Evolutionary conservation across 2,888 invertebrate species (phyloP).

Genomic region (Dorcus hopei): DNA sequence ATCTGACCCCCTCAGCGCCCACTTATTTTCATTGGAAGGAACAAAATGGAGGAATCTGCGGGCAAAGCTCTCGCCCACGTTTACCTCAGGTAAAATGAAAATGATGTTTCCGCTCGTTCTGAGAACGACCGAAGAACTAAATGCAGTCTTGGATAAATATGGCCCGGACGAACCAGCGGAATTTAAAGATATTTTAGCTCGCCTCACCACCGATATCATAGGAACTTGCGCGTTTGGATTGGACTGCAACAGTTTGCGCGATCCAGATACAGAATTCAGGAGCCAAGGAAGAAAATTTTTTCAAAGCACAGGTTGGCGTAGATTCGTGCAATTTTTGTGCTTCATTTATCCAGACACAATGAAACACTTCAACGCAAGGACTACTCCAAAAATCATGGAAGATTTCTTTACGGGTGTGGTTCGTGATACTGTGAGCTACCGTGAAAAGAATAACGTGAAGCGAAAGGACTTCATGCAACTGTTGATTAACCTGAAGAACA

Average conservation of each 20-base stretch:
- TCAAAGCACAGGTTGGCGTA: not conserved
- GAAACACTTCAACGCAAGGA: constrained; percentile 18
- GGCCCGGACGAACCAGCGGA: not conserved
- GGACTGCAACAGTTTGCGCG: constrained; percentile 1
- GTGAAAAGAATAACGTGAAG: constrained; percentile 21
- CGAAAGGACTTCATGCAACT: constrained; percentile 43
- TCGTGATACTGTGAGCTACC: constrained; percentile 29
- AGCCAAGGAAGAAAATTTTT: not conserved
- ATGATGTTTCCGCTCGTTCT: constrained; percentile 1
- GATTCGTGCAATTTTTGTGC: constrained; percentile 8
- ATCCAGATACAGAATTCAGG: constrained; percentile 2
- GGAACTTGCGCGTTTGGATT: constrained; percentile 5
- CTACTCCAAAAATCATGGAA: constrained; percentile 27
- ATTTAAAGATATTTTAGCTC: constrained; percentile 2
- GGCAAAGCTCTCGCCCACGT: constrained; percentile 20
- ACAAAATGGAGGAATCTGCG: constrained; percentile 55
- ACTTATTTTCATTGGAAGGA: constrained; percentile 55
- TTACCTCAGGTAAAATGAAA: constrained; percentile 22
- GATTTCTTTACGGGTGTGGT: constrained; percentile 34
- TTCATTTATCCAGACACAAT: constrained; percentile 23
- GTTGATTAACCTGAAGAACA: constrained; percentile 31
- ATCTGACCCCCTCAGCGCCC: constrained; percentile 55
- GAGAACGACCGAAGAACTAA: not conserved
- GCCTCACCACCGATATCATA: constrained; percentile 4
- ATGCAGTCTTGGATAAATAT: not conserved